Percentiles rank a stretch among this genome's conserved stretches.
phyloP scores from a whole-genome alignment of 2,888 invertebrate genomes.

The Melanargia galathea region DNA sequence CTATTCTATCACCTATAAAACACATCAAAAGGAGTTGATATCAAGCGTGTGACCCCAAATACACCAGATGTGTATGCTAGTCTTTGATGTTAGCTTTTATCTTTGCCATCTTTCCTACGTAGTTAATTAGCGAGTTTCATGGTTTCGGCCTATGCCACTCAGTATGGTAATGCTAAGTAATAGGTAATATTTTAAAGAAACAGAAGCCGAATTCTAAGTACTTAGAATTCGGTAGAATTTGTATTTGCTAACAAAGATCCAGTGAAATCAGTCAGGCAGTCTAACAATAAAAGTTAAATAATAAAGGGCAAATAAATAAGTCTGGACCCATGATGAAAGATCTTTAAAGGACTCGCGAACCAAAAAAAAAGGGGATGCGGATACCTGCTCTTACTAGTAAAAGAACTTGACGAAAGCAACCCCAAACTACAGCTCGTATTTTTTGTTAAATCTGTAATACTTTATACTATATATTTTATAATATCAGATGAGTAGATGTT shows the following conservation, averaged over 20 bases:
- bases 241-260: constrained; percentile 27
- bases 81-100: constrained; percentile 67
- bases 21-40: constrained; percentile 69
- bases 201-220: constrained; percentile 6
- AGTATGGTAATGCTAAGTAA: not conserved
- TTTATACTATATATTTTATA: not conserved
- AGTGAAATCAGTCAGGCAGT: too few relatives aligned
- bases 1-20: constrained; percentile 50
- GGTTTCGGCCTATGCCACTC: not conserved
- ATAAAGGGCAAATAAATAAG: constrained; percentile 47
- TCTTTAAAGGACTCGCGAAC: constrained; percentile 53
- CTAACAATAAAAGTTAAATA: constrained; percentile 40
- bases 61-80: constrained; percentile 53
- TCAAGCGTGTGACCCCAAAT: constrained; percentile 69
- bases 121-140: constrained; percentile 32
- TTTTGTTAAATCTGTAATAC: constrained; percentile 1
- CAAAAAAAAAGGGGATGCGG: constrained; percentile 68
- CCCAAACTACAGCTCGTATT: constrained; percentile 19
- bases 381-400: constrained; percentile 62
- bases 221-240: constrained; percentile 7
- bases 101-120: constrained; percentile 38
- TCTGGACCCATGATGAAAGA: constrained; percentile 48
- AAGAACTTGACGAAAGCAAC: constrained; percentile 23
- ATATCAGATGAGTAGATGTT: constrained; percentile 23
- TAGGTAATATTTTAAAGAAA: constrained; percentile 4